A percentile compares a stretch with the other conserved stretches of the same genome.
Evolutionary conservation across 2,113 vertebrate genomes (phyloP).

Genomic region (Ammodytes dubius): DNA sequence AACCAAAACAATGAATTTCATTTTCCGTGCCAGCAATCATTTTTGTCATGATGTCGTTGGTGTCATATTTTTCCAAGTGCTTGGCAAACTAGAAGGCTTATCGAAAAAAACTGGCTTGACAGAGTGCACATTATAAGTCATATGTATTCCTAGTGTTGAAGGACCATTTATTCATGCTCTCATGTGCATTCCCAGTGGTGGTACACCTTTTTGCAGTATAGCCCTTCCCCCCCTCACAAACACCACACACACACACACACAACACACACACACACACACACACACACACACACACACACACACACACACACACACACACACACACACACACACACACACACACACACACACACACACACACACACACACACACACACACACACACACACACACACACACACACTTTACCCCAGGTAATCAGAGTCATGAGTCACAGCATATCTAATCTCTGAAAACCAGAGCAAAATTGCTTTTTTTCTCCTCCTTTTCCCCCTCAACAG

Average conservation of each 20-base stretch:
- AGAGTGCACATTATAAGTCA: conserved; percentile 13
- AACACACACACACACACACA: background rate
- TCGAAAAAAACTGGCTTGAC: conserved; percentile 24
- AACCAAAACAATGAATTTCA: background rate
- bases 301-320: background rate
- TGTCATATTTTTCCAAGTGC: conserved; percentile 21
- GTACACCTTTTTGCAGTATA: conserved; percentile 14
- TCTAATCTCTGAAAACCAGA: conserved; percentile 75
- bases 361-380: background rate
- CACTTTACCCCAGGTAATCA: conserved; percentile 50
- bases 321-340: background rate
- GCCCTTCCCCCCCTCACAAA: background rate
- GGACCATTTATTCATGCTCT: conserved; percentile 30
- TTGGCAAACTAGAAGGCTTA: conserved; percentile 24
- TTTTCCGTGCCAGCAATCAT: background rate
- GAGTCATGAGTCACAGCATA: conserved; percentile 70
- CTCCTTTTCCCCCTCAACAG: conserved; percentile 14
- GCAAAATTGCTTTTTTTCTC: conserved; percentile 64
- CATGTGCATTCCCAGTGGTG: conserved; percentile 28
- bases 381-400: conserved; percentile 1
- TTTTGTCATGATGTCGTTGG: background rate
- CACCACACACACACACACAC: background rate
- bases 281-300: background rate
- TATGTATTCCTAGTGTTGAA: conserved; percentile 19
- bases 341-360: too few species aligned